Base-by-base conservation (phyloP, 1,140 invertebrate species). In the Eubasilissa regina region DNA sequence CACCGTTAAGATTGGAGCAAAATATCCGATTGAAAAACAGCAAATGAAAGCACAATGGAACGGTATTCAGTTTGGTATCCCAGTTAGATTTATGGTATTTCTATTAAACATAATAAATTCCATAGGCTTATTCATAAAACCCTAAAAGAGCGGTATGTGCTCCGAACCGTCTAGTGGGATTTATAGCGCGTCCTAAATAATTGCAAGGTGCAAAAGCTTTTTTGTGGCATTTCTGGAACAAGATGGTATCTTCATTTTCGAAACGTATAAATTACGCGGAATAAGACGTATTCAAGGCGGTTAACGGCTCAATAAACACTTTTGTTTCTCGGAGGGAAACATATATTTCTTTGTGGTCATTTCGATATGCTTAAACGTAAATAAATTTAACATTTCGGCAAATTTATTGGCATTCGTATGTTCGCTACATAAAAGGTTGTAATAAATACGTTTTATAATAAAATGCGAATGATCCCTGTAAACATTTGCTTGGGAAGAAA, bases 131-230 rank as follows among this genome's bases (percentile, higher is more conserved):
- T 35, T 35, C 25, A 35, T 6, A 35, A 35, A 35, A 3, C 1
- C 25, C 25, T n/a, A n/a, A 6, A 35, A 3, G 25, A 1, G 6
- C 6, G 25, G 25, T 35, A 35, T 35, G 25, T 35, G 25, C 25
- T 6, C 25, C 25, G 25, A 6, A 35, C n/a, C 25, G 25, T 35
- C 25, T 35, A 6, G 25, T 35, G 25, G 25, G 17, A 60, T 60
- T 60, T 60, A 60, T 60, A 17, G 56, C 13, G 13, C 12, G 56
- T 10, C 56, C 56, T 21, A 10, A 60, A 60, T 60, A n/a, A 60
- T 60, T 60, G 56, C 56, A 60, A 60, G 56, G 56, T 60, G 56
- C 56, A 60, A 60, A 60, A 60, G 13, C 12, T 60, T 60, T 60
- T 60, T 60, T 60, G 12, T 19, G 13, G 10, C 17, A 19, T 60